phyloP scores from a whole-genome alignment of 2,888 invertebrate species.

The Iphiclides podalirius region DNA sequence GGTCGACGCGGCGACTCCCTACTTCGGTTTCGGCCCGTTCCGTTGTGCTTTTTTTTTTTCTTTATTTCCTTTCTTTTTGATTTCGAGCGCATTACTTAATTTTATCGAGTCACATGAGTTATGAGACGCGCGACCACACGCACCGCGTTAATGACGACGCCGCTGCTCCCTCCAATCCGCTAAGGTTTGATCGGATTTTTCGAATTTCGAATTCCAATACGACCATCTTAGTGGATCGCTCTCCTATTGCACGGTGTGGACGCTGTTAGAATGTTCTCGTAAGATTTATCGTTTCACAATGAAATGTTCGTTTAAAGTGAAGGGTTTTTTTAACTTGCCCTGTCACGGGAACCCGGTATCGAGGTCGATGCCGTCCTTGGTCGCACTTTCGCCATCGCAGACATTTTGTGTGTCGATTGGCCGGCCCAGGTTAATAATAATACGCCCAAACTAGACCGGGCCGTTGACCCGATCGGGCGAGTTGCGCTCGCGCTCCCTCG shows the following conservation, averaged over 20 bases:
- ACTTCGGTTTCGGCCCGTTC: slow-evolving; percentile 51
- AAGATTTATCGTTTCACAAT: too few species aligned
- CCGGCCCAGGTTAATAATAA: slow-evolving; percentile 73
- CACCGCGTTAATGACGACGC: slow-evolving; percentile 67
- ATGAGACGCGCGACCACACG: slow-evolving; percentile 76
- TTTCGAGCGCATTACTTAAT: slow-evolving; percentile 75
- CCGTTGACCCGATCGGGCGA: slow-evolving; percentile 66
- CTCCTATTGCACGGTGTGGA: too few species aligned
- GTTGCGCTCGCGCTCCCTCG: slow-evolving; percentile 55
- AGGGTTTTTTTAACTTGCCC: background rate
- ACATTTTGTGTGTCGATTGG: slow-evolving; percentile 43
- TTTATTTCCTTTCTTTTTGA: slow-evolving; percentile 48
- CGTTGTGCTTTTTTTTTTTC: too few species aligned
- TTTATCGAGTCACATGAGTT: slow-evolving; percentile 79
- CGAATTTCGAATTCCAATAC: slow-evolving; percentile 30
- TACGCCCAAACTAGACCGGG: slow-evolving; percentile 79
- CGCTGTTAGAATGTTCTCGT: too few species aligned
- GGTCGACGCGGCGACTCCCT: slow-evolving; percentile 73
- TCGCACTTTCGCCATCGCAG: slow-evolving; percentile 14
- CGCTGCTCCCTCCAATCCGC: slow-evolving; percentile 43
- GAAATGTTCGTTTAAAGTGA: too few species aligned
- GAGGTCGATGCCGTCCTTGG: slow-evolving; percentile 8
- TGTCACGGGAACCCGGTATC: background rate
- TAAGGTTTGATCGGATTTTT: slow-evolving; percentile 28
- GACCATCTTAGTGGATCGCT: slow-evolving; percentile 15